Base-by-base conservation (phyloP, 2,888 invertebrate genomes). In the Tipula helvola region DNA sequence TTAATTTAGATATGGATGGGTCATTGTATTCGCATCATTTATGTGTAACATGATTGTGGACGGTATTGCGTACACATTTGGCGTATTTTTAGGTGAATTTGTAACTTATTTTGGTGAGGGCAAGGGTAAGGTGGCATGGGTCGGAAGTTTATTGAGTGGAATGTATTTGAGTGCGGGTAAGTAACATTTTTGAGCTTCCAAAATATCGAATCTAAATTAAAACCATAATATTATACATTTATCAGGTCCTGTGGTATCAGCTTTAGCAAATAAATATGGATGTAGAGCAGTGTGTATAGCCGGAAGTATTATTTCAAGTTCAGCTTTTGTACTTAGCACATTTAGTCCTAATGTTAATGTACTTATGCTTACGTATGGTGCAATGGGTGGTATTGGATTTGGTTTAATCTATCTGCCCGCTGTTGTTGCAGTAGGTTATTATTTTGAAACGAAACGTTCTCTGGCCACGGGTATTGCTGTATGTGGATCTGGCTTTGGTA, bases 11-110 rank as follows among this genome's bases (percentile, higher is more conserved):
- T 97, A 96, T 91, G 96, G 96, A 52, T 97, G 97, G 97, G 95
- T 98, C 90, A 96, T 99, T 90, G 98, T 99, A 87, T 95, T 97
- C 90, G 98, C 98, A 87, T 98, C 98, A 84, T 98, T 99, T 92
- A 95, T 99, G 95, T 98, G 98, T 92, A 99, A 99, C 94, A 95
- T 99, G 93, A 96, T 99, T 89, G 98, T 99, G 87, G 99, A 99
- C 91, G 99, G 98, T 89, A 98, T 99, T 88, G 97, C 98, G n/a
- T 99, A 99, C 92, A 97, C 98, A 7, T 99, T 99, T 91, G 99
- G 99, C 87, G 96, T 99, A 90, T 97, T 97, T 92, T 93, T 97
- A 85, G 93, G 94, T 41, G 95, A 96, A 89, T 95, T 97, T 89
- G 96, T 96, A 88, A 92, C 92, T 2, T 95, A 95, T 90, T 99